phyloP scores from a whole-genome alignment of 2,797 vertebrate species.

The Chelon labrosus region DNA sequence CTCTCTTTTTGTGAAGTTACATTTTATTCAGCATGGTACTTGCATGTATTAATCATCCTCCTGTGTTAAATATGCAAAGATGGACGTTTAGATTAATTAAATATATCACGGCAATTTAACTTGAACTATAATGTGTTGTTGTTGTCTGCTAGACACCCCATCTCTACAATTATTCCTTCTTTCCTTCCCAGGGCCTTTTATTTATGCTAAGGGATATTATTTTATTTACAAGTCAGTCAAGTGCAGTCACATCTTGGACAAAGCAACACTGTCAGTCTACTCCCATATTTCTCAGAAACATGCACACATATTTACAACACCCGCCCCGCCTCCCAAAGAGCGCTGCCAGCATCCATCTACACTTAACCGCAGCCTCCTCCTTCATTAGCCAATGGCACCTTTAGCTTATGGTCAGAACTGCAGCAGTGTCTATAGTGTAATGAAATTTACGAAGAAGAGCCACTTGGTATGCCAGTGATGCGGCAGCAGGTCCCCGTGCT shows the following conservation, averaged over 20 bases:
- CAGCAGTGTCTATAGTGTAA: constrained; percentile 80
- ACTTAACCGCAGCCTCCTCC: constrained; percentile 74
- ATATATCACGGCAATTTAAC: constrained; percentile 89
- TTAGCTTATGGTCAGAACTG: constrained; percentile 81
- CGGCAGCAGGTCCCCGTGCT: constrained; percentile 76
- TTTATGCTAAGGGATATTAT: constrained; percentile 58
- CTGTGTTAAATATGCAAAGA: constrained; percentile 91
- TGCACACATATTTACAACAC: constrained; percentile 65
- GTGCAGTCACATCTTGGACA: constrained; percentile 54
- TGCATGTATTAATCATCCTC: constrained; percentile 78
- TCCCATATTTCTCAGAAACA: constrained; percentile 67
- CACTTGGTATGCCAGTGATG: constrained; percentile 86
- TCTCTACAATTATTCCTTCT: constrained; percentile 37
- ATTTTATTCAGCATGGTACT: constrained; percentile 87
- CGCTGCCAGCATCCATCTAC: constrained; percentile 73
- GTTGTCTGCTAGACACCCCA: constrained; percentile 16
- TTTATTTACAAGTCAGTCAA: constrained; percentile 69
- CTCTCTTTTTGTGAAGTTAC: constrained; percentile 83
- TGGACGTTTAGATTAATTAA: constrained; percentile 87
- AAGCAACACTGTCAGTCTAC: constrained; percentile 60
- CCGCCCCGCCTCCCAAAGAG: constrained; percentile 7
- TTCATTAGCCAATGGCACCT: constrained; percentile 85
- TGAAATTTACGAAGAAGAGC: constrained; percentile 85
- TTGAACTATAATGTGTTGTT: constrained; percentile 85
- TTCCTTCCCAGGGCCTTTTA: constrained; percentile 30